Conservation (phyloP, 2,113 vertebrate species). For the Trichechus manatus region DNA sequence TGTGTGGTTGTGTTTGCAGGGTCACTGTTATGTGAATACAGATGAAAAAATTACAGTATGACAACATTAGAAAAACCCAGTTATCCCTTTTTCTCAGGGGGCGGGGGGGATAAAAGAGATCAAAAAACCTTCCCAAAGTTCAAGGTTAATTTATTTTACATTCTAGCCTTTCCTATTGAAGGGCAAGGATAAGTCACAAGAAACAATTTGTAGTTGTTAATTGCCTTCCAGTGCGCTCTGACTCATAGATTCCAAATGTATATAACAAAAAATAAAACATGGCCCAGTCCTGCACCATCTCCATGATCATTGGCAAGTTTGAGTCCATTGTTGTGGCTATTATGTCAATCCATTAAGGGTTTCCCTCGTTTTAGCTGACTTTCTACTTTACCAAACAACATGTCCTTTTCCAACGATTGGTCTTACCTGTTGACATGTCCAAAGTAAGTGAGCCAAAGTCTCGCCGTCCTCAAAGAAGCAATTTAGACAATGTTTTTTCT, state of each 20-base stretch:
- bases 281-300: neutral
- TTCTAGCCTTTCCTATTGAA: neutral
- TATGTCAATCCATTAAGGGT: neutral
- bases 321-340: neutral
- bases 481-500: neutral
- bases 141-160: neutral
- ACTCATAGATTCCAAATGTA: neutral
- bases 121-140: neutral
- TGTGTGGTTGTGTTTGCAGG: neutral
- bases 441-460: neutral
- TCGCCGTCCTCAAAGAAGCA: neutral
- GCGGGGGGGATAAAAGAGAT: neutral
- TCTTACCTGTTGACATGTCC: neutral
- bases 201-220: neutral
- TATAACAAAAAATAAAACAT: neutral
- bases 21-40: neutral
- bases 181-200: neutral
- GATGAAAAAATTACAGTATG: slow-evolving; percentile 1
- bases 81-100: neutral
- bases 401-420: neutral
- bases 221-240: neutral
- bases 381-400: neutral
- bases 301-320: neutral
- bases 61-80: neutral
- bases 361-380: neutral